Conservation (phyloP, 2,888 invertebrate genomes). For the Calameuta filiformis region DNA sequence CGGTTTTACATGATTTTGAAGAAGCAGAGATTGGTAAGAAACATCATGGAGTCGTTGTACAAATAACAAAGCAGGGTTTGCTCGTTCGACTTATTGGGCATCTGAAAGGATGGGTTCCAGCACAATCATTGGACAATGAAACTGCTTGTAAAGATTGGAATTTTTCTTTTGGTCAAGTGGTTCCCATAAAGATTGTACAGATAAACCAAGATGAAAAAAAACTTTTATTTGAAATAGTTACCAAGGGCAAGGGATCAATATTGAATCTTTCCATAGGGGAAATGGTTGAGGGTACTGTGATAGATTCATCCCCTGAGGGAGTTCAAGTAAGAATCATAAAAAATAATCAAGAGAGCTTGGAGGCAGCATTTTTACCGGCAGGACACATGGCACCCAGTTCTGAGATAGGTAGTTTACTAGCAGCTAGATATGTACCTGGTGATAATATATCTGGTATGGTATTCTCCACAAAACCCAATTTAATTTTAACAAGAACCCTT, state of each 20-base stretch:
- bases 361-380: constrained; percentile 52
- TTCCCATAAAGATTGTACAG: constrained; percentile 35
- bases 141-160: constrained; percentile 61
- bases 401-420: constrained; percentile 47
- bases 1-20: constrained; percentile 68
- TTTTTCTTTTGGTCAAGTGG: constrained; percentile 73
- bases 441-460: constrained; percentile 49
- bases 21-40: constrained; percentile 68
- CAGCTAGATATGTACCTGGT: constrained; percentile 45
- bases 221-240: constrained; percentile 28
- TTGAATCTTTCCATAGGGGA: constrained; percentile 43
- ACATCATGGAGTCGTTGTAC: constrained; percentile 71
- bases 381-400: constrained; percentile 55
- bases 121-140: constrained; percentile 57
- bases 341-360: constrained; percentile 18
- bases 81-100: constrained; percentile 72
- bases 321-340: constrained; percentile 44
- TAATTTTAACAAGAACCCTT: constrained; percentile 51
- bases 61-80: constrained; percentile 68
- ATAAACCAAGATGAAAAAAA: constrained; percentile 30
- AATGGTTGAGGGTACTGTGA: constrained; percentile 48
- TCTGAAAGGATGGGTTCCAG: constrained; percentile 69
- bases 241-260: neutral
- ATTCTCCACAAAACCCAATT: constrained; percentile 45
- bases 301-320: constrained; percentile 48